phyloP scores from a whole-genome alignment of 2,888 invertebrate species.

The Baronia brevicornis region DNA sequence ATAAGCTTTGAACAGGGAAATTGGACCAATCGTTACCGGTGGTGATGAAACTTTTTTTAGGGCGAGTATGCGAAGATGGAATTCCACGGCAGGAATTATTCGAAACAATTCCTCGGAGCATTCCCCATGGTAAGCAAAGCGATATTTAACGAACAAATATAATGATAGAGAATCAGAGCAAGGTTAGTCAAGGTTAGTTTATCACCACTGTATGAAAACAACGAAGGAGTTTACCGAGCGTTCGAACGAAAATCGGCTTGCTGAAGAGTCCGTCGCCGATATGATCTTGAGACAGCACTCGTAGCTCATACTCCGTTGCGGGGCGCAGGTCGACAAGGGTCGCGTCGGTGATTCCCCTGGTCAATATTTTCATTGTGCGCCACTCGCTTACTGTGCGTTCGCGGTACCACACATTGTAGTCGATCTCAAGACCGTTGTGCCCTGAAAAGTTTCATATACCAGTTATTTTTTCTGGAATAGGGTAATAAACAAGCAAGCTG shows the following conservation, averaged over 20 bases:
- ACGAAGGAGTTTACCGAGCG: too few relatives aligned
- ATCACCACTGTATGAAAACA: too few relatives aligned
- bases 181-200: too few relatives aligned
- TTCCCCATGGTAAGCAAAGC: neutral
- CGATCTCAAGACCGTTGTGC: slow-evolving; percentile 83
- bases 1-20: too few relatives aligned
- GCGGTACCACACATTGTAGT: slow-evolving; percentile 92
- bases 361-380: slow-evolving; percentile 86
- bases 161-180: too few relatives aligned
- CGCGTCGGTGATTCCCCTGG: slow-evolving; percentile 83
- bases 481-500: too few relatives aligned
- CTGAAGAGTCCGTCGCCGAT: slow-evolving; percentile 94
- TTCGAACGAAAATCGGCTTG: slow-evolving; percentile 84
- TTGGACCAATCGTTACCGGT: too few relatives aligned
- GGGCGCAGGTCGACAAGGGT: slow-evolving; percentile 86
- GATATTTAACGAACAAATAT: neutral
- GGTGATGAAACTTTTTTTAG: neutral
- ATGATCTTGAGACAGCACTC: slow-evolving; percentile 89
- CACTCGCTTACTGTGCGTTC: slow-evolving; percentile 83
- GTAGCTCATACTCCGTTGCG: slow-evolving; percentile 89
- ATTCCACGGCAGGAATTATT: too few relatives aligned
- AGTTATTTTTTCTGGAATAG: too few relatives aligned
- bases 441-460: too few relatives aligned
- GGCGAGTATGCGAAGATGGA: too few relatives aligned
- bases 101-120: too few relatives aligned